Conservation (phyloP, 2,797 vertebrate species). For the Neosilurus hyrtlii region DNA sequence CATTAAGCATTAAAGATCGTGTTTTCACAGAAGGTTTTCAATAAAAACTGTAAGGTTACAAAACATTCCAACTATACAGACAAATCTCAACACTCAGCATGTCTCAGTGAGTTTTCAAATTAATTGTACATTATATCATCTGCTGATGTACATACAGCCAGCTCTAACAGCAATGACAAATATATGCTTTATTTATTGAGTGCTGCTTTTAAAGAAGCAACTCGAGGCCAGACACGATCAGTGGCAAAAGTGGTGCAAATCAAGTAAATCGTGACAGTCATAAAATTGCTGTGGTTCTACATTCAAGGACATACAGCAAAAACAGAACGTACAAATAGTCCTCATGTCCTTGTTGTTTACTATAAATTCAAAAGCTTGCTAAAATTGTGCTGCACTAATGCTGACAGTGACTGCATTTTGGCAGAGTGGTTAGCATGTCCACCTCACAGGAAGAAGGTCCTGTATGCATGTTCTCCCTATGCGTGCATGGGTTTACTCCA, state of each 20-base stretch:
- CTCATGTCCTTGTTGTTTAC: conserved; percentile 11
- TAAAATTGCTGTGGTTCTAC: conserved; percentile 32
- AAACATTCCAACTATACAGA: conserved; percentile 18
- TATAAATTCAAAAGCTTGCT: conserved; percentile 17
- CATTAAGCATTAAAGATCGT: conserved; percentile 10
- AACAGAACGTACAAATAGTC: conserved; percentile 1
- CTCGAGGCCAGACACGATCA: conserved; percentile 47
- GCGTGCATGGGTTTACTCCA: too few relatives aligned
- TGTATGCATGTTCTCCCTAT: too few relatives aligned
- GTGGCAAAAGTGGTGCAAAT: background rate
- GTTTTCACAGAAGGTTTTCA: conserved; percentile 14
- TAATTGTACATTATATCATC: conserved; percentile 20
- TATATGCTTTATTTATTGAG: conserved; percentile 20
- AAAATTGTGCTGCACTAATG: background rate
- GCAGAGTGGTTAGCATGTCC: too few relatives aligned
- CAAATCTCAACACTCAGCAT: background rate
- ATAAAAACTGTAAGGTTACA: background rate
- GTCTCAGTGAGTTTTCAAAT: conserved; percentile 15
- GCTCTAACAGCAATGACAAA: conserved; percentile 8
- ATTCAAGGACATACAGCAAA: conserved; percentile 41
- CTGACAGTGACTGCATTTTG: background rate
- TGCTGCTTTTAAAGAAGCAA: conserved; percentile 41
- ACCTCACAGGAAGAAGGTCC: too few relatives aligned
- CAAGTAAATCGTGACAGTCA: conserved; percentile 48
- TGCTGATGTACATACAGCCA: conserved; percentile 31